These are phyloP conservation scores for Brachypalpus laphriformis DNA, from an alignment of 2,888 invertebrate species.

Conservation along the genomic window DNA sequence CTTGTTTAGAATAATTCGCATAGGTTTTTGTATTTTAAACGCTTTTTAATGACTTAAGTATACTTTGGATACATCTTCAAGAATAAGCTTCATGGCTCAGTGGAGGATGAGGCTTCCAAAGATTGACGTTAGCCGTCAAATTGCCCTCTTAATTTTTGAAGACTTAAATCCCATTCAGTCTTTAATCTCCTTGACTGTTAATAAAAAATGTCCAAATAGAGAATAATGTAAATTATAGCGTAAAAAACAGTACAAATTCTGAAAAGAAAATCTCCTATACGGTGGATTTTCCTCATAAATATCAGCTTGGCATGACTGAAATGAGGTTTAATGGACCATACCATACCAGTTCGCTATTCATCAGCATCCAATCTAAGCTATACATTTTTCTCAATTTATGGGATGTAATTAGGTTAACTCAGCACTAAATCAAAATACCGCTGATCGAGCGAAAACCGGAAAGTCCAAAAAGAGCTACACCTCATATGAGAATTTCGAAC, in stretches of 20 bases:
- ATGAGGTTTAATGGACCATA: background rate
- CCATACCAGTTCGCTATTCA: background rate
- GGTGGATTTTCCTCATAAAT: background rate
- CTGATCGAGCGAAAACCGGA: slow-evolving; percentile 11
- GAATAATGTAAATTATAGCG: too few species aligned
- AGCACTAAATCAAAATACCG: slow-evolving; percentile 27
- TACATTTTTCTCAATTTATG: background rate
- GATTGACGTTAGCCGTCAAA: too few species aligned
- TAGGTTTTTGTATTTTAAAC: too few species aligned
- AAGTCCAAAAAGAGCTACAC: background rate
- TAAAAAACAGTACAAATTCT: too few species aligned
- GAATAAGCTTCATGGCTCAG: too few species aligned
- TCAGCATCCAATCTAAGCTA: background rate
- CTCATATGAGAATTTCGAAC: background rate
- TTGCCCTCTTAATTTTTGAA: too few species aligned
- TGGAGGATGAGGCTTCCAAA: too few species aligned
- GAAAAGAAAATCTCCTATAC: too few species aligned
- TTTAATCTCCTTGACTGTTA: background rate
- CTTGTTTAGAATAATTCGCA: too few species aligned
- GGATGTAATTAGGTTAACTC: slow-evolving; percentile 20
- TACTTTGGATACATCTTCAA: too few species aligned
- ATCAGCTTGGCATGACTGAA: background rate
- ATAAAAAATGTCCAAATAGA: background rate
- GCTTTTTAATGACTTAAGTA: too few species aligned
- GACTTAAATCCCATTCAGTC: too few species aligned